Base-by-base conservation (phyloP, 2,888 invertebrate species). In the Mesorhabditis belari region DNA sequence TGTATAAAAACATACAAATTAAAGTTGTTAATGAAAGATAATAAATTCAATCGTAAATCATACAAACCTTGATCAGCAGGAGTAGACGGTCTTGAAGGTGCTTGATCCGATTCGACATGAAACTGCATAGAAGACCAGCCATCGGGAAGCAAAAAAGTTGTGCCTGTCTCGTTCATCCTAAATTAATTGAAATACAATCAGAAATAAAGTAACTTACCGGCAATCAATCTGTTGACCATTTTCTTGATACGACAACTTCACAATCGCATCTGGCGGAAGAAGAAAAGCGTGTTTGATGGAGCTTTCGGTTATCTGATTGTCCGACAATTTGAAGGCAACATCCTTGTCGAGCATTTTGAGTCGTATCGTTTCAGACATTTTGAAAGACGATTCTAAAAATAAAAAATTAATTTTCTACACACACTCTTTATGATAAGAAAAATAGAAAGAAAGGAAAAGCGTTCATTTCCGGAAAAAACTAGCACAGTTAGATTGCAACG, bases 351-450 rank as follows among this genome's bases (percentile, higher is more conserved):
- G 9, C 55, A 54, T 54, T 19, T 25, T n/a, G 12, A 54, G 12
- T 23, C 25, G 21, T 25, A 54, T 26, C 12, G 23, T 25, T 54
- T 54, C 25, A 25, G 21, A 2, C 55, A 54, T 54, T 54, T 54
- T 54, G 12, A 9, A 9, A 9, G 55, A 2, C 6, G 9, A 23
- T 52, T 58, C 58, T 58, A 53, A 58, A 58, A 58, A 57, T 26
- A 57, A 57, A 57, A 26, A 57, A 57, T 57, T 57, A 57, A 53
- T 57, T 57, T 49, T 57, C 51, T 51, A 57, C 58, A 57, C 23
- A 26, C 3, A 57, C 58, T 57, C 50, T 57, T n/a, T 57, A 52
- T 23, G 26, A 51, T 35, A 35, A 28, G 57, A n/a, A n/a, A n/a
- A n/a, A 35, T 17, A 17, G 44, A n/a, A 35, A 35, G 44, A 35